Conservation (phyloP, 1,140 invertebrate genomes). For the Leptopilina boulardi region DNA sequence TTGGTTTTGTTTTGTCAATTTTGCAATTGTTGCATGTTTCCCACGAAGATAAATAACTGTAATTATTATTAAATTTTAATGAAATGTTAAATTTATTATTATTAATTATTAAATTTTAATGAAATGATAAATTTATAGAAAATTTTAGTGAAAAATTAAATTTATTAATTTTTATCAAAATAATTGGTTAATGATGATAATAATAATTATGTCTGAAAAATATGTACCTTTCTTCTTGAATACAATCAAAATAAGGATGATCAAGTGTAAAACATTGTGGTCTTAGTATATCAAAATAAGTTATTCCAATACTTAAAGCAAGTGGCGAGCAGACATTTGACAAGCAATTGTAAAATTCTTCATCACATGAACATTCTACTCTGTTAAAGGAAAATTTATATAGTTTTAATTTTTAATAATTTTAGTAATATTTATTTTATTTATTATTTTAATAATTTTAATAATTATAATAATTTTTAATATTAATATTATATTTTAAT, state of each 20-base stretch:
- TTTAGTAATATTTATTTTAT: too few relatives aligned
- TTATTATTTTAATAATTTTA: too few relatives aligned
- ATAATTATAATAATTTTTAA: too few relatives aligned
- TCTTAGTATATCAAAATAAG: conserved; percentile 22
- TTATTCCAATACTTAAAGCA: conserved; percentile 17
- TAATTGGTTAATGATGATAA: not conserved
- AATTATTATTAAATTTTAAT: not conserved
- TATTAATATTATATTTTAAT: too few relatives aligned
- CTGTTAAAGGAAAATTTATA: not conserved
- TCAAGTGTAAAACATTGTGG: conserved; percentile 13
- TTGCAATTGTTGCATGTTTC: not conserved
- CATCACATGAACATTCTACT: conserved; percentile 14
- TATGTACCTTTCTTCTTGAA: not conserved
- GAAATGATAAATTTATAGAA: too few relatives aligned
- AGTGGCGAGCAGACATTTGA: conserved; percentile 7
- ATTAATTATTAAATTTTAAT: too few relatives aligned
- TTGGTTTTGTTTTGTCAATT: not conserved
- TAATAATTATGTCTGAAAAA: not conserved
- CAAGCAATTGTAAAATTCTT: not conserved
- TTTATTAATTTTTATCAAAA: too few relatives aligned
- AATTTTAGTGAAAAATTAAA: too few relatives aligned
- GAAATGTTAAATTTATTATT: too few relatives aligned
- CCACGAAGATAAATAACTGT: not conserved
- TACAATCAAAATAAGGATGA: not conserved
- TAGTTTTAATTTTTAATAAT: not conserved